Evolutionary conservation across 2,797 vertebrate genomes (phyloP).

Genomic region (Busarellus nigricollis): DNA sequence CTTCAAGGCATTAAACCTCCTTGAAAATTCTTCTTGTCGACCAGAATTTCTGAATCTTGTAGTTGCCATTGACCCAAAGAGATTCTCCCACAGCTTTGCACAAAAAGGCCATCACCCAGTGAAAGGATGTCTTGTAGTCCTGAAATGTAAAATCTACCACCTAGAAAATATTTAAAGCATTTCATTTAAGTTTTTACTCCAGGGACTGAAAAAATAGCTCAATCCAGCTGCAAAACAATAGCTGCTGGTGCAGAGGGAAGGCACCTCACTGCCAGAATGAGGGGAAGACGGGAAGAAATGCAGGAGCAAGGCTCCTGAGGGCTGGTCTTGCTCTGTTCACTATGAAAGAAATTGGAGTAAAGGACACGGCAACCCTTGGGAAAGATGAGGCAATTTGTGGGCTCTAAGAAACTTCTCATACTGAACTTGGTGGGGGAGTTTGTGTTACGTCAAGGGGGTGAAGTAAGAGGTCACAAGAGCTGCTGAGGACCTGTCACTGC

Average conservation of each 20-base stretch:
- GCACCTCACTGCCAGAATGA: neutral
- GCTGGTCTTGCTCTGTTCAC: neutral
- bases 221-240: neutral
- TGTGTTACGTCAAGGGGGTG: rapidly evolving
- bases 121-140: neutral
- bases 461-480: neutral
- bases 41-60: neutral
- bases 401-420: neutral
- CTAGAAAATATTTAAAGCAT: neutral
- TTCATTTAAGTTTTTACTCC: neutral
- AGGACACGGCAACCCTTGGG: neutral
- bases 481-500: neutral
- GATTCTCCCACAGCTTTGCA: neutral
- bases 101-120: neutral
- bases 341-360: neutral
- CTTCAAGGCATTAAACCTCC: neutral
- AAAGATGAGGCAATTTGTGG: neutral
- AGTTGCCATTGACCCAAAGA: neutral
- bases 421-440: rapidly evolving
- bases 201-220: neutral
- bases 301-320: neutral
- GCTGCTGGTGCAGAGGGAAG: rapidly evolving
- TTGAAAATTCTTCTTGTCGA: neutral
- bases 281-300: neutral
- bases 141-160: neutral